Base-by-base conservation (phyloP, 2,797 vertebrate species). In the Anas capensis region DNA sequence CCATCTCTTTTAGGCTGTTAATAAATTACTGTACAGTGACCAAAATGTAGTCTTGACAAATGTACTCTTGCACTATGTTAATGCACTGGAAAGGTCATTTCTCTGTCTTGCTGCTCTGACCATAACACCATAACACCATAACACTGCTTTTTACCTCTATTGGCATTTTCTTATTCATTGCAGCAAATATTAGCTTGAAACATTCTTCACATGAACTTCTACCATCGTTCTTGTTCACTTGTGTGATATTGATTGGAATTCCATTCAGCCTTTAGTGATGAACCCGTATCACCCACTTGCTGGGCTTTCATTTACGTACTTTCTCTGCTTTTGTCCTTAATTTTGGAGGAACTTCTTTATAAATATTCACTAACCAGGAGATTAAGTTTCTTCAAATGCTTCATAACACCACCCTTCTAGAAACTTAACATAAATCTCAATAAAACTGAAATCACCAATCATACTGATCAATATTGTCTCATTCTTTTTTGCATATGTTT, bases 221-320 rank as follows among this genome's bases (percentile, higher is more conserved):
- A 56, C n/a, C 11, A 8, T 29, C 23, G 27, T 51, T 92, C 21
- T 88, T 56, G 14, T 62, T 73, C 26, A 18, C 13, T 26, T 64
- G 5, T 1, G 14, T 44, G 62, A 8, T 34, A 33, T 6, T 9
- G 27, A n/a, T 66, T 5, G 44, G 31, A 81, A 70, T 82, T 36
- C 12, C 13, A 2, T 51, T 85, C 68, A 73, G 31, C 31, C 38
- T 65, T 27, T 44, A 34, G 27, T 58, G 16, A 54, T 57, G 34
- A 83, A 58, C 62, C 10, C 0, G 0, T 0, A 0, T 88, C 83
- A 62, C 33, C 29, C 53, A 0, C 36, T 65, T 79, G 49, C 23
- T 82, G 19, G 31, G 5, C 1, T 58, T 86, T 76, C 3, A 1
- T 6, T 46, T 82, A 58, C 56, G 19, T 78, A 26, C 36, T 76